Percentiles rank a stretch among this genome's conserved stretches.
phyloP scores from a whole-genome alignment of 2,113 vertebrate species.

The Salvelinus sp. region DNA sequence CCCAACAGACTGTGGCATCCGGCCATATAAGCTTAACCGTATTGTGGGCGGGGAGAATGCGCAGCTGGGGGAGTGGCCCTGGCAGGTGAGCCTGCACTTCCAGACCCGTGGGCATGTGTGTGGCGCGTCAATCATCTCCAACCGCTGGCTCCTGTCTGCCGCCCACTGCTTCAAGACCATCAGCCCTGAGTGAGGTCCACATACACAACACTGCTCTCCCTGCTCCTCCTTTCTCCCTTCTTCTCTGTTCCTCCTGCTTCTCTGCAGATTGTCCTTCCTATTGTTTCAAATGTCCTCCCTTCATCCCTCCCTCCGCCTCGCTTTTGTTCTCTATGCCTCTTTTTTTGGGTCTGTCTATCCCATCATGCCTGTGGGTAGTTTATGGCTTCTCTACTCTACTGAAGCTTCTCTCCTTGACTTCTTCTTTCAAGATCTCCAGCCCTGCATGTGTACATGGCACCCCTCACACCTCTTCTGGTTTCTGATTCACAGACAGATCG shows the following conservation, averaged over 20 bases:
- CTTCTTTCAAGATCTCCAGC: no score
- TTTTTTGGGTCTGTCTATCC: neutral
- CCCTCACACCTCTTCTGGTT: no score
- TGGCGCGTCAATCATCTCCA: conserved; percentile 76
- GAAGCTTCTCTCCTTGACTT: no score
- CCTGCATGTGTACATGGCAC: no score
- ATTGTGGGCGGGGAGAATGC: conserved; percentile 78
- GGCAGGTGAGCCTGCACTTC: conserved; percentile 82
- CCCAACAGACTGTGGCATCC: conserved; percentile 70
- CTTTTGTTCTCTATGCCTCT: neutral
- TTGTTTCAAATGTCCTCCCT: neutral
- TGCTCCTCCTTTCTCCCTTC: no score
- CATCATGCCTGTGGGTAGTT: no score
- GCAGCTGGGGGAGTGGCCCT: conserved; percentile 78
- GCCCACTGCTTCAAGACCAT: conserved; percentile 74
- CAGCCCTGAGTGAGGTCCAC: conserved; percentile 57
- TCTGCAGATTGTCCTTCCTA: neutral
- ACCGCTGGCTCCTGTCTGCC: conserved; percentile 75
- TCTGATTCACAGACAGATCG: no score
- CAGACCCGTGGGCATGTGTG: conserved; percentile 58
- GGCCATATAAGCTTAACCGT: conserved; percentile 76
- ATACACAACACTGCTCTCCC: neutral
- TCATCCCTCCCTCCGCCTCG: neutral
- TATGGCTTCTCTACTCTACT: no score
- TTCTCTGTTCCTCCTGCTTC: neutral